phyloP scores from a whole-genome alignment of 2,113 vertebrate genomes.

The Urocolius indicus region DNA sequence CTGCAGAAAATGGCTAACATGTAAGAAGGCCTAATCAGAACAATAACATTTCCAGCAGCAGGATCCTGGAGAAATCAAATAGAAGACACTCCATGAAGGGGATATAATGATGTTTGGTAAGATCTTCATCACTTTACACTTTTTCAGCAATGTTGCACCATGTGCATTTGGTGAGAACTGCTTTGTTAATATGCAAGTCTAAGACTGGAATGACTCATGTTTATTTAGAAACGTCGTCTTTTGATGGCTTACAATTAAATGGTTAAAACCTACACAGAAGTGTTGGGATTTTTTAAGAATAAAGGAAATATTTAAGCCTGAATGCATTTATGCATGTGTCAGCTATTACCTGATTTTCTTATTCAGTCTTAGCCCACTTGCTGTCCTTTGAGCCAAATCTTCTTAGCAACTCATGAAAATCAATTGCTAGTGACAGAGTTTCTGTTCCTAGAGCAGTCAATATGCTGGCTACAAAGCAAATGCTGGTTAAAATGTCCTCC shows the following conservation, averaged over 20 bases:
- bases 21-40: constrained; percentile 39
- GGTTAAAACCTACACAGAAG: background rate
- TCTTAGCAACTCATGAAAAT: background rate
- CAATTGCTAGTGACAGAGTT: background rate
- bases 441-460: background rate
- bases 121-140: background rate
- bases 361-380: background rate
- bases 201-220: background rate
- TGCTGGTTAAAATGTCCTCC: background rate
- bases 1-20: constrained; percentile 8
- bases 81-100: background rate
- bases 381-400: background rate
- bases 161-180: background rate
- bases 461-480: background rate
- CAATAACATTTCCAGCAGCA: constrained; percentile 9
- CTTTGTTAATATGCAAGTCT: background rate
- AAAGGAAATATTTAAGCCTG: background rate
- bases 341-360: background rate
- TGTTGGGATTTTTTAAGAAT: accelerated
- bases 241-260: background rate
- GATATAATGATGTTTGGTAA: background rate
- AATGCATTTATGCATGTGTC: background rate
- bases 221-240: background rate
- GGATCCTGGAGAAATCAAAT: background rate
- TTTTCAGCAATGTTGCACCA: background rate